phyloP scores from a whole-genome alignment of 2,888 invertebrate species.

The Choristoneura rosaceana region DNA sequence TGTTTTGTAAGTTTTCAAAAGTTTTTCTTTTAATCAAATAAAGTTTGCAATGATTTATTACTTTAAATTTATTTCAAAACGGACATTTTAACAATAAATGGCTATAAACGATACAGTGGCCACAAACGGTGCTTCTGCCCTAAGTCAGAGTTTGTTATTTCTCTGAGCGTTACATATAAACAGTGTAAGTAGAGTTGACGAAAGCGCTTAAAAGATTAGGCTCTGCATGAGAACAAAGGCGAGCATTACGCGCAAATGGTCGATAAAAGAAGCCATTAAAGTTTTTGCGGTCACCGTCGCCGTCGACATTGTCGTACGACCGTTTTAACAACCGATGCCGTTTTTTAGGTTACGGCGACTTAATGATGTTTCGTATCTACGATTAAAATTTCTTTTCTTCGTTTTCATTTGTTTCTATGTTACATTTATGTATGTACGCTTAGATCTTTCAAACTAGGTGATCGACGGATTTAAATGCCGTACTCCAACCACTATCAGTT shows the following conservation, averaged over 20 bases:
- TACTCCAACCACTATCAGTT: no score
- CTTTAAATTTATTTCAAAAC: no score
- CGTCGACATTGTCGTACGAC: conserved; percentile 61
- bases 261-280: conserved; percentile 76
- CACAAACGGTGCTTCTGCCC: no score
- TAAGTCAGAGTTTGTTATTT: conserved; percentile 1
- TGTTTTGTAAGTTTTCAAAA: no score
- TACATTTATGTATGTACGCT: no score
- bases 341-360: conserved; percentile 30
- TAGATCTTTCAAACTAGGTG: no score
- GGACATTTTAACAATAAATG: no score
- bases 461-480: no score
- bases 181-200: conserved; percentile 42
- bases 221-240: conserved; percentile 57
- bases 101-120: no score
- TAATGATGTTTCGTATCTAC: background rate
- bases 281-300: conserved; percentile 66
- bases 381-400: background rate
- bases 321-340: conserved; percentile 56
- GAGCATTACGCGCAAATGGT: conserved; percentile 67
- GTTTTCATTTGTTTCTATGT: no score
- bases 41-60: no score
- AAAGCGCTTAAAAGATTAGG: conserved; percentile 65
- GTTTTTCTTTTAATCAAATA: no score
- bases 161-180: background rate